These are phyloP conservation scores for Noctua pronuba DNA, from an alignment of 2,888 invertebrate species.

Conservation along the genomic window DNA sequence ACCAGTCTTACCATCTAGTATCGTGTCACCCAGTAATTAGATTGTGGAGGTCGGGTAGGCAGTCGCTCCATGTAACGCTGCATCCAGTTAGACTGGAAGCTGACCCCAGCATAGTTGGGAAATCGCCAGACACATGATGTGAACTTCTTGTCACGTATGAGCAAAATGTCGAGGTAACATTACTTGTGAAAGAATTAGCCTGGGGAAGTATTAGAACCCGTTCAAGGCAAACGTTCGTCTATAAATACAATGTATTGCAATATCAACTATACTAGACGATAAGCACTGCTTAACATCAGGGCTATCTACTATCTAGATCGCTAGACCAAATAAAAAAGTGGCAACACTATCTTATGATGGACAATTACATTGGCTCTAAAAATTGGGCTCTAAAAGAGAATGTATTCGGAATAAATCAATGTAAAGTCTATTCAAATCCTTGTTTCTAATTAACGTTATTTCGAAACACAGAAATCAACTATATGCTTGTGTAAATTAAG, in stretches of 20 bases:
- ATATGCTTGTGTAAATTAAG: too few species aligned
- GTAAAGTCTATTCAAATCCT: not conserved
- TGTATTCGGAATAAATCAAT: slow-evolving; percentile 13
- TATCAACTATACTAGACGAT: not conserved
- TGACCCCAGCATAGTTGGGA: not conserved
- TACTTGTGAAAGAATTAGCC: not conserved
- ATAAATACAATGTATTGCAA: not conserved
- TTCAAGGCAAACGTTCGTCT: not conserved
- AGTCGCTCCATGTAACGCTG: not conserved
- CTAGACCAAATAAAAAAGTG: not conserved
- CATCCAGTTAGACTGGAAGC: not conserved
- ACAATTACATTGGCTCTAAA: too few species aligned
- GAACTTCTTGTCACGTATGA: not conserved
- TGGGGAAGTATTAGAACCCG: not conserved
- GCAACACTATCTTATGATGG: not conserved
- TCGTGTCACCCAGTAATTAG: not conserved
- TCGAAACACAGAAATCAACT: not conserved
- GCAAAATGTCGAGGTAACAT: not conserved
- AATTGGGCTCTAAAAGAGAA: not conserved
- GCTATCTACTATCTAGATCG: not conserved
- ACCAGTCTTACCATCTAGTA: not conserved
- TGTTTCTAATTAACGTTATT: not conserved
- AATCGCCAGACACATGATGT: not conserved
- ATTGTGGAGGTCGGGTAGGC: not conserved
- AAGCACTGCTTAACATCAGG: slow-evolving; percentile 9